Conservation (phyloP, 1,140 invertebrate species). For the Plodia interpunctella region DNA sequence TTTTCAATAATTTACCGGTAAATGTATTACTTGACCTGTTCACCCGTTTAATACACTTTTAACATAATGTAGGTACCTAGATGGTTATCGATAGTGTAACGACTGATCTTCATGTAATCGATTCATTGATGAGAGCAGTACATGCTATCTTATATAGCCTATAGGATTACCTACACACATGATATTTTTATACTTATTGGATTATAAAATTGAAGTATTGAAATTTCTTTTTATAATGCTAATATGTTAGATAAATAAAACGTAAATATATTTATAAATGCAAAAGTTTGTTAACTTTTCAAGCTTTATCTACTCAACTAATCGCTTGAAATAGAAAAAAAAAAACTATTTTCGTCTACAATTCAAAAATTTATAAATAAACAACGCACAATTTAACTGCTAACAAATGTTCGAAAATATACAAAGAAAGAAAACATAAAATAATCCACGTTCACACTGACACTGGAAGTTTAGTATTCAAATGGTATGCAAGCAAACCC, state of each 20-base stretch:
- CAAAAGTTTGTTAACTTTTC: too few relatives aligned
- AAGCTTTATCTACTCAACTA: too few relatives aligned
- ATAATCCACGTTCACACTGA: not conserved
- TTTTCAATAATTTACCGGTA: too few relatives aligned
- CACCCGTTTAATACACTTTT: not conserved
- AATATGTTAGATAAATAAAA: too few relatives aligned
- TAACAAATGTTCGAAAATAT: not conserved
- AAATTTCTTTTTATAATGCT: too few relatives aligned
- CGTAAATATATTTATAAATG: too few relatives aligned
- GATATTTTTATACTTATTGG: not conserved
- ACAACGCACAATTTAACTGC: too few relatives aligned
- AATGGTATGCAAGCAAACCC: constrained; percentile 5
- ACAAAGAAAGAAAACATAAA: not conserved
- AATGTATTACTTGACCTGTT: not conserved
- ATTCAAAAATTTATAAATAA: too few relatives aligned
- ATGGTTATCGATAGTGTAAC: not conserved
- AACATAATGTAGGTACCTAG: not conserved
- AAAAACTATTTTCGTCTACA: too few relatives aligned
- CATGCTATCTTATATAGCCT: not conserved
- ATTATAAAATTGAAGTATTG: too few relatives aligned
- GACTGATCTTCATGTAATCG: not conserved
- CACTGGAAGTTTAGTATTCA: not conserved
- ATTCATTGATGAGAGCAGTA: not conserved
- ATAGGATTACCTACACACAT: not conserved
- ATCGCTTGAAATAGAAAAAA: too few relatives aligned